Base-by-base conservation (phyloP, 2,888 invertebrate species). In the Phasia obesa region DNA sequence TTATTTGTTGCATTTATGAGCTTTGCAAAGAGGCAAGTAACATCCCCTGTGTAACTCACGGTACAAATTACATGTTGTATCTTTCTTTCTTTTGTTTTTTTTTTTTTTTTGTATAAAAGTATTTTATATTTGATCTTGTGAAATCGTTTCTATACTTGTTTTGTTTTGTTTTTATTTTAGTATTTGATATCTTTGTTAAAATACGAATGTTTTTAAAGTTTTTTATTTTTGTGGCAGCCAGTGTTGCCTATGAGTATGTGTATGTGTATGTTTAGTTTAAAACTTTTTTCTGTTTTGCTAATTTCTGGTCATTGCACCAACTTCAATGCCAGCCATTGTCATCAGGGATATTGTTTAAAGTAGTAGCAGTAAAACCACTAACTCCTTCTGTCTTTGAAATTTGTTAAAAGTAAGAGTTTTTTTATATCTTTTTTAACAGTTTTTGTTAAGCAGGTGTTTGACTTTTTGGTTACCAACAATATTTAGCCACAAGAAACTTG, bases 111-210 rank as follows among this genome's bases (percentile, higher is more conserved):
- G 21, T 44, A 19, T 31, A 44, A 55, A 57, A 49, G 64, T 44
- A 64, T 64, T 74, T 77, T 65, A 64, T 83, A 71, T 83, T 71
- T 79, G 75, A 79, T 79, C 83, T 77, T 70, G 47, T 65, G 64
- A 42, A 81, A 67, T 70, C 60, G 67, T 42, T 69, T 74, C 65
- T 67, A 15, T 44, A 35, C 35, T n/a, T 42, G 5, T n/a, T n/a
- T n/a, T n/a, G 2, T 13, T 70, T 21, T 21, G 17, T 35, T 69
- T 38, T 53, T 67, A 62, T 84, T 81, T 81, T 84, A 81, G 81
- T 81, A 84, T 84, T 84, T 84, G 84, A 81, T 81, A 84, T 84
- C 81, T 82, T 55, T 79, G 71, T 84, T 81, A 64, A 81, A 79
- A 78, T 47, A 27, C 76, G 59, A 23, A 31, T 44, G 59, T 49